These are phyloP conservation scores for Philypnodon macrostomus DNA, from an alignment of 2,797 vertebrate genomes.

Conservation along the genomic window DNA sequence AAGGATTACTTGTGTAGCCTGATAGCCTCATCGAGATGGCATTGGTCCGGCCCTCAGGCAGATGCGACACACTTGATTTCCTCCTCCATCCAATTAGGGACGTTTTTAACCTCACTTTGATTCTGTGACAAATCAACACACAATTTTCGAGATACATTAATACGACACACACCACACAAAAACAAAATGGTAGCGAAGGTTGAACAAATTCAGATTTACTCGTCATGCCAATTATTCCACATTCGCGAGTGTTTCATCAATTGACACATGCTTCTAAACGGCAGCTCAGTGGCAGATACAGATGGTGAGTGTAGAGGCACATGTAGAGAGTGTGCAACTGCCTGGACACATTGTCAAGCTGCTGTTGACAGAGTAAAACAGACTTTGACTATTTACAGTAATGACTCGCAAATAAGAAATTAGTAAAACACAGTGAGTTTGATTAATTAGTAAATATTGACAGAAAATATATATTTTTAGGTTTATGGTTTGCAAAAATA, in stretches of 20 bases:
- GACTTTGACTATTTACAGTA: no score
- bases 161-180: slow-evolving; percentile 53
- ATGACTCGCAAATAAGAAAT: no score
- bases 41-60: slow-evolving; percentile 35
- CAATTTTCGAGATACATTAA: slow-evolving; percentile 58
- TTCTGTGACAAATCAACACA: slow-evolving; percentile 61
- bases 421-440: not conserved
- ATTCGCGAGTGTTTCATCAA: slow-evolving; percentile 57
- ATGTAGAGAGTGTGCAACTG: slow-evolving; percentile 32
- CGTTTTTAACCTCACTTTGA: slow-evolving; percentile 57
- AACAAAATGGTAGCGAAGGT: slow-evolving; percentile 43
- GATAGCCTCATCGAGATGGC: slow-evolving; percentile 21
- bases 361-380: slow-evolving; percentile 10
- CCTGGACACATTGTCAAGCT: slow-evolving; percentile 8
- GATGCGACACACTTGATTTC: slow-evolving; percentile 47
- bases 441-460: not conserved
- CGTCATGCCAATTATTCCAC: slow-evolving; percentile 55
- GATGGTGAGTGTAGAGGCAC: slow-evolving; percentile 37
- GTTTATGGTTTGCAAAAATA: no score
- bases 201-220: slow-evolving; percentile 54
- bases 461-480: no score
- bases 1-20: slow-evolving; percentile 29
- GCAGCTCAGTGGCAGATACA: slow-evolving; percentile 30
- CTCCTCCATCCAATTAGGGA: slow-evolving; percentile 54
- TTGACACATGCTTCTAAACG: slow-evolving; percentile 51